Evolutionary conservation across 53 echinoderm and acorn worm species (phyloP).

Genomic region (Actinopyga echinites): DNA sequence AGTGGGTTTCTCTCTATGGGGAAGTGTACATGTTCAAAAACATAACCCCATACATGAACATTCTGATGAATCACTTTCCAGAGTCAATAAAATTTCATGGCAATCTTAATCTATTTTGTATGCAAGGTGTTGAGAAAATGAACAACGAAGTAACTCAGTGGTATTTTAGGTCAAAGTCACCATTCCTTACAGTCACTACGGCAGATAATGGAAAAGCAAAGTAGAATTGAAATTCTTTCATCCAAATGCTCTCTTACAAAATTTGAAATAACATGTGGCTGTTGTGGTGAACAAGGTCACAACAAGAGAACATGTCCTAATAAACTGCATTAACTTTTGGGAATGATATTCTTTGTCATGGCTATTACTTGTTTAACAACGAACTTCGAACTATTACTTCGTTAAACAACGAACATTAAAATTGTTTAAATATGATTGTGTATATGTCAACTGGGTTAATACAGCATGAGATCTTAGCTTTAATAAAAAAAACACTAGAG

Average conservation of each 20-base stretch:
- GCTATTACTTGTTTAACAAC: too few relatives aligned
- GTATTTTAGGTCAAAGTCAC: not conserved
- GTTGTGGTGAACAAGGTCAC: not conserved
- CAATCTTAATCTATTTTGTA: not conserved
- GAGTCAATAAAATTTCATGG: not conserved
- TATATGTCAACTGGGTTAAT: too few relatives aligned
- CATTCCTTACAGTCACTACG: not conserved
- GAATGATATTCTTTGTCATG: too few relatives aligned
- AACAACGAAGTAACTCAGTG: not conserved
- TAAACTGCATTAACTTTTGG: not conserved
- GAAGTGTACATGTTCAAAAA: not conserved
- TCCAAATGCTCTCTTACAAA: not conserved
- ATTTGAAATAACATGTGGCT: not conserved
- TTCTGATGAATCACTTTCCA: not conserved
- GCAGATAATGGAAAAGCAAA: not conserved
- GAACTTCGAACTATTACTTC: too few relatives aligned
- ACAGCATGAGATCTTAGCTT: too few relatives aligned
- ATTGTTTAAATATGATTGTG: too few relatives aligned
- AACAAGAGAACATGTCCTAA: not conserved
- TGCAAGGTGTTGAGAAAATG: not conserved
- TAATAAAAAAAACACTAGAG: too few relatives aligned
- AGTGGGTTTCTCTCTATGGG: not conserved
- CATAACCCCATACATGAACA: conserved; percentile 25
- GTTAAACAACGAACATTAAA: too few relatives aligned
- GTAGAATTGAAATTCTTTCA: not conserved